Evolutionary conservation across 2,113 vertebrate species (phyloP), one percentile per base, ranked within the genome.

Genomic region (Lampris megalopsis): DNA sequence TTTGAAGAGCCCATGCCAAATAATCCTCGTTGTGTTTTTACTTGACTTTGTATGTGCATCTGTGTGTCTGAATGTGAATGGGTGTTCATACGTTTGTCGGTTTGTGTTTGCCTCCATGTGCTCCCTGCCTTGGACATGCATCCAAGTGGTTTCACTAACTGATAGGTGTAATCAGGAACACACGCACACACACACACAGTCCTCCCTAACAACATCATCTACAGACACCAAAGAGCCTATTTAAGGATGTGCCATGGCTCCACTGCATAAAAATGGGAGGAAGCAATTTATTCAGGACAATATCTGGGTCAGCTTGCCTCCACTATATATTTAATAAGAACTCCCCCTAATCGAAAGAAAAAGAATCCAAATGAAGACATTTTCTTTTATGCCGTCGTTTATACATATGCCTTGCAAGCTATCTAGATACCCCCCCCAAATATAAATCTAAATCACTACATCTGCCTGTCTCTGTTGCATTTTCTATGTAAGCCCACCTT

Each of bases 161-260:
- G 43, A 4, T 45, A 7, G 43, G 43, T 10, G 37, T 37, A 38
- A 7, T 38, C 8, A 9, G 8, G 10, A 13, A 59, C 47, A 50
- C 36, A 52, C 47, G 7, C 36, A 38, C 36, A 64, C 63, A 50
- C 48, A 11, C 63, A 50, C 63, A 50, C 8, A 38, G 6, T 49
- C 9, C 7, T 56, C 63, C 48, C 47, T 62, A 50, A 79, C 60
- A 24, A 47, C 36, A 73, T 57, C 77, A 68, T 68, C 63, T 79
- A 50, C 69, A 57, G 42, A 73, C 77, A 56, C 63, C 62, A 67
- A 71, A 67, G 69, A 61, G 58, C 13, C 54, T 62, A 66, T 50
- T 67, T 42, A 67, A 42, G 64, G 56, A 53, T 35, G 54, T 10
- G 38, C 6, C 69, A 72, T 69, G 66, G 9, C 62, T 67, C 57